Evolutionary conservation across 1,140 invertebrate species (phyloP).

Genomic region (Formica selysi): DNA sequence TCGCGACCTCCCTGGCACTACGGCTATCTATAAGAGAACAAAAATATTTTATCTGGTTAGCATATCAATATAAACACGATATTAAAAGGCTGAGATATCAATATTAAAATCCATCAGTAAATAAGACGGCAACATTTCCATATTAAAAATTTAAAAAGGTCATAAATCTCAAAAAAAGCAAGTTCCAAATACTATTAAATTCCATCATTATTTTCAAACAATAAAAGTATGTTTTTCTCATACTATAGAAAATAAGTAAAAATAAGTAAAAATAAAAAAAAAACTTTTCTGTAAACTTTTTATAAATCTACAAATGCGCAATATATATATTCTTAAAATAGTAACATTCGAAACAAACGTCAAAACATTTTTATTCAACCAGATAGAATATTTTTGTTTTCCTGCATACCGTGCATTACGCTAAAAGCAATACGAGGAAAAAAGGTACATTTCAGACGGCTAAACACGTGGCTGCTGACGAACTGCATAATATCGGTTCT

Average conservation of each 20-base stretch:
- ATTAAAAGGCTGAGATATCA: neutral
- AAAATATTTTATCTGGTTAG: neutral
- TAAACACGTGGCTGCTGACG: constrained; percentile 10
- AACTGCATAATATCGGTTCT: constrained; percentile 40
- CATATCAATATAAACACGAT: neutral
- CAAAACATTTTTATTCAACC: neutral
- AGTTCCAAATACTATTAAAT: neutral
- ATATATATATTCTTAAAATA: neutral
- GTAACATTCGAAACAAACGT: neutral
- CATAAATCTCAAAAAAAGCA: neutral
- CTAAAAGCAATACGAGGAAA: constrained; percentile 2
- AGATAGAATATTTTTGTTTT: neutral
- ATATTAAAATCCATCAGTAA: neutral
- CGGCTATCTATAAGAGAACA: neutral
- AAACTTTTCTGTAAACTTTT: neutral
- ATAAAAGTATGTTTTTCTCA: neutral
- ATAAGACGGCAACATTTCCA: neutral
- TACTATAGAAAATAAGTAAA: neutral
- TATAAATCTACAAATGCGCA: neutral
- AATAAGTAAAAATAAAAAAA: neutral
- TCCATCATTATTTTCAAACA: neutral
- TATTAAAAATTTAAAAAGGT: neutral
- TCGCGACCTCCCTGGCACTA: constrained; percentile 12
- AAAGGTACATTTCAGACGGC: neutral
- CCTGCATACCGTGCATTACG: neutral